Percentiles rank a stretch among this genome's conserved stretches.
These are phyloP conservation scores for Phocides pigmalion DNA, from an alignment of 1,140 invertebrate genomes.

Conservation along the genomic window DNA sequence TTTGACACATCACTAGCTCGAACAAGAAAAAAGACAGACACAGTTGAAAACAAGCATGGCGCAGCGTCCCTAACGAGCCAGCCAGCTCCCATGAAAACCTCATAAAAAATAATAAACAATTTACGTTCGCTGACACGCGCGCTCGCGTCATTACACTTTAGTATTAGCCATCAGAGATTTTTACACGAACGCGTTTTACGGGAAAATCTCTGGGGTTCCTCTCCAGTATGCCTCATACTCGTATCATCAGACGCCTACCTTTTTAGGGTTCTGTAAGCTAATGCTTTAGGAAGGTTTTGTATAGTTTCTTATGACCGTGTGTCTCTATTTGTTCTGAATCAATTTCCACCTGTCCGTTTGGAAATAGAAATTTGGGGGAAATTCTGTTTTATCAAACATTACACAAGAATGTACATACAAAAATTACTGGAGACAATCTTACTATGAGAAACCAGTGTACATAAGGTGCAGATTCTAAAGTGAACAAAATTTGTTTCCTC, in stretches of 20 bases:
- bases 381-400: no score
- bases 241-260: slow-evolving; percentile 25
- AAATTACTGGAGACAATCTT: no score
- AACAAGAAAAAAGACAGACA: slow-evolving; percentile 24
- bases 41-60: slow-evolving; percentile 22
- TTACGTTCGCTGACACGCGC: slow-evolving; percentile 78
- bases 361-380: no score
- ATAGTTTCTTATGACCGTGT: no score
- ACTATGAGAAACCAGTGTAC: no score
- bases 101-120: slow-evolving; percentile 83
- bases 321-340: no score
- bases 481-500: no score
- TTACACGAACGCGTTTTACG: slow-evolving; percentile 51
- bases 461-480: no score
- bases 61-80: slow-evolving; percentile 50
- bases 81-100: slow-evolving; percentile 63
- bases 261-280: no score
- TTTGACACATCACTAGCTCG: background rate
- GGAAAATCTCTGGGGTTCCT: slow-evolving; percentile 26
- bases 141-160: slow-evolving; percentile 59
- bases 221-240: slow-evolving; percentile 13
- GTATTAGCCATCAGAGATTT: slow-evolving; percentile 64
- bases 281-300: no score
- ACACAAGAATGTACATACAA: no score
- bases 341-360: no score